Conservation (phyloP, 2,888 invertebrate genomes). For the Lepidocyrtoides sp. region DNA sequence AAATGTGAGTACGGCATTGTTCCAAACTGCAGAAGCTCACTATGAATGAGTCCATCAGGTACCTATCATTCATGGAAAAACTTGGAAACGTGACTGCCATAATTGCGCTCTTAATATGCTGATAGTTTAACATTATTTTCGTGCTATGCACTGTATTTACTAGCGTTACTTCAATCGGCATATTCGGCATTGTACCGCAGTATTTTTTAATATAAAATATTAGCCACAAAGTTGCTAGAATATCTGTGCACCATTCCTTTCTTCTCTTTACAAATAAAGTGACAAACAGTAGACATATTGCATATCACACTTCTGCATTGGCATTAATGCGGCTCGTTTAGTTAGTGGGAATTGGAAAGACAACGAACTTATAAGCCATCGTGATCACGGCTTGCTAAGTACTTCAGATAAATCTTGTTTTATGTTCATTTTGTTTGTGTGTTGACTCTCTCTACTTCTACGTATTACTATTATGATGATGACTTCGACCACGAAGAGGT, state of each 20-base stretch:
- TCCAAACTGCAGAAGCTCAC: conserved; percentile 12
- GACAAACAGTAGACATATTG: background rate
- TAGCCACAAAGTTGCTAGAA: conserved; percentile 43
- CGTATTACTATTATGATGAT: conserved; percentile 41
- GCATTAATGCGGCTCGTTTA: conserved; percentile 62
- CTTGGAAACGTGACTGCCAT: conserved; percentile 39
- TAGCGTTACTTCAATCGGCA: conserved; percentile 24
- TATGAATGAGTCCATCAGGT: conserved; percentile 17
- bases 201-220: conserved; percentile 33
- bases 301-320: background rate
- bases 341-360: conserved; percentile 45
- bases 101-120: background rate
- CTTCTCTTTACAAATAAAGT: conserved; percentile 7
- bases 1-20: conserved; percentile 49
- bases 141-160: background rate
- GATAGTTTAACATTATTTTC: background rate
- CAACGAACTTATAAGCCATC: conserved; percentile 70
- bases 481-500: conserved; percentile 15
- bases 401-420: conserved; percentile 79
- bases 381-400: conserved; percentile 33
- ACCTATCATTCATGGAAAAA: conserved; percentile 44
- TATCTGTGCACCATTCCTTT: conserved; percentile 3
- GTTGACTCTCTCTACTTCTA: conserved; percentile 51
- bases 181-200: background rate
- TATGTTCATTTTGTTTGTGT: conserved; percentile 73